Evolutionary conservation across 1,140 invertebrate genomes (phyloP), one percentile per base, ranked within the genome.

Genomic region (Ganaspis sp.): DNA sequence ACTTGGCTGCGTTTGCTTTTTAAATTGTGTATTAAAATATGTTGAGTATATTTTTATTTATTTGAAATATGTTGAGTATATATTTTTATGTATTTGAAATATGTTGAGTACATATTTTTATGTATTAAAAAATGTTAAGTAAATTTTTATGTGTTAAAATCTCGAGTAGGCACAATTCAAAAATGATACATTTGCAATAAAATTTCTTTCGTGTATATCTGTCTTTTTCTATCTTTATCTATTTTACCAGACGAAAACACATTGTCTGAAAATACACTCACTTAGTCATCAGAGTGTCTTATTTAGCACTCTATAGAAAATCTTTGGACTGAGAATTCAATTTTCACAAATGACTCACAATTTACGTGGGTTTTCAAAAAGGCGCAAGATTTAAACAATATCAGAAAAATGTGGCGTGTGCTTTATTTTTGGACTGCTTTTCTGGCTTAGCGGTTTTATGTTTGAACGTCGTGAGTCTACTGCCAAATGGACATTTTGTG

Each of bases 361-460:
- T 45, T 45, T 45, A 45, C 40, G 40, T 15, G 11, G 12, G 11
- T n/a, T 15, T 4, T 45, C 9, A 45, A 45, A 45, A 45, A 42
- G n/a, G 40, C 11, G 40, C n/a, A n/a, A 45, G 11, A 45, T 45
- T 45, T 45, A 53, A 64, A 77, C 74, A 73, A 34, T 79, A 77
- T 81, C 75, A n/a, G 77, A 75, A 78, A 69, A 74, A 34, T 79
- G 72, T 81, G 74, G 74, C 70, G 54, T 70, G 77, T 77, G 77
- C 78, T 77, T 81, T 81, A 81, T 77, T 74, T 79, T 77, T 77
- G 77, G 79, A 80, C 74, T 82, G 77, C 79, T n/a, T n/a, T 82
- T 80, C 76, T 82, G 74, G 77, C 77, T 80, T 34, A 75, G 76
- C 77, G 75, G 69, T 72, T 71, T 17, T 77, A 73, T 74, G 75